These are phyloP conservation scores for Lathamus discolor DNA, from an alignment of 2,113 vertebrate genomes.

Conservation along the genomic window DNA sequence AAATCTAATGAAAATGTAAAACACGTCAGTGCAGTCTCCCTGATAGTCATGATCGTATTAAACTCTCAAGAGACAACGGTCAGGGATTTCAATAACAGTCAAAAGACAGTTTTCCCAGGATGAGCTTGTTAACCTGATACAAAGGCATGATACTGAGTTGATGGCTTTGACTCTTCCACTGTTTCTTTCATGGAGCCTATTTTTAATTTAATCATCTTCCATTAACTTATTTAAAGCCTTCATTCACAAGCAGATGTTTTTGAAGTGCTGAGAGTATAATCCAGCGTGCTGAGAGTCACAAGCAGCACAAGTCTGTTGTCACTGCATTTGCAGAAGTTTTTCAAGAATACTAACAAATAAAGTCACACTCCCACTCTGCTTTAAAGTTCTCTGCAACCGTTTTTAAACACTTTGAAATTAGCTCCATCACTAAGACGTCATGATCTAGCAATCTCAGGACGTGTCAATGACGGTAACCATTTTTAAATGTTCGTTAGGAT, in stretches of 20 bases:
- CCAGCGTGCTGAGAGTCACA: background rate
- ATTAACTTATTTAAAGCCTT: slow-evolving; percentile 24
- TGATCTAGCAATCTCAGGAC: background rate
- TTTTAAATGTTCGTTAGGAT: slow-evolving; percentile 21
- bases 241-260: background rate
- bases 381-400: background rate
- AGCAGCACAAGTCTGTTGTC: background rate
- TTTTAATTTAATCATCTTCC: slow-evolving; percentile 26
- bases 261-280: background rate
- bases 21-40: background rate
- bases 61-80: background rate
- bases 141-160: slow-evolving; percentile 17
- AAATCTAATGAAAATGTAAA: slow-evolving; percentile 62
- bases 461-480: background rate
- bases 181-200: background rate
- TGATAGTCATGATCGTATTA: slow-evolving; percentile 5
- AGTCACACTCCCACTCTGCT: background rate
- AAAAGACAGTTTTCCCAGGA: slow-evolving; percentile 23
- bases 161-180: background rate
- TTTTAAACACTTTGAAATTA: background rate
- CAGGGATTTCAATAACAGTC: slow-evolving; percentile 47
- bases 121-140: slow-evolving; percentile 28
- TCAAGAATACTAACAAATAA: background rate
- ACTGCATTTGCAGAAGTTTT: background rate
- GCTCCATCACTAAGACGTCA: background rate